Evolutionary conservation across 2,797 vertebrate species (phyloP), one percentile per base, ranked within the genome.

Genomic region (Sebastes diaconus): DNA sequence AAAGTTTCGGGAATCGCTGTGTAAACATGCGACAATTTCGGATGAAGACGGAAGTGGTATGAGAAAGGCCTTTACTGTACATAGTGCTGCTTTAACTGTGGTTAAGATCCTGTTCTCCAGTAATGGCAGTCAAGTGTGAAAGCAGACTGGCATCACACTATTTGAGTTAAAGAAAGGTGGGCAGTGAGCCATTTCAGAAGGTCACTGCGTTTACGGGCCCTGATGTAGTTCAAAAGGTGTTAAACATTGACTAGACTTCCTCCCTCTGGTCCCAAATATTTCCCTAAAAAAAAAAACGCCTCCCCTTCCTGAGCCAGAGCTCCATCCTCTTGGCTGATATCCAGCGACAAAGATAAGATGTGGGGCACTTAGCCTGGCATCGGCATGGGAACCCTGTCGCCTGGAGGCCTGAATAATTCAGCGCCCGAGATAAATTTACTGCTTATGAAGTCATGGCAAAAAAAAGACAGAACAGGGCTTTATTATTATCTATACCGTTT

Each of bases 351-450:
- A 91, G 85, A 92, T 89, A 86, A 89, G 85, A 93, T 69, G 89
- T 70, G 24, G 80, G 83, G 67, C 87, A 79, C 84, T 84, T 81
- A 84, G 81, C 79, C 77, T 42, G 80, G 84, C 80, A 79, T 84
- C 72, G 42, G 72, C 83, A 75, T 79, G 90, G 84, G 88, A 89
- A 82, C 73, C 63, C 68, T 82, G 83, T 83, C 78, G 75, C 87
- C 87, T 18, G 29, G 66, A 84, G 85, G 86, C 87, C 86, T 91
- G 86, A 91, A 92, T 92, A 90, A 92, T 93, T 93, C 89, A 92
- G 77, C 0, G 30, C 32, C 87, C 5, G 60, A 81, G 91, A 92
- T 90, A 92, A 84, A 89, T 92, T 81, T 77, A 90, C 84, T 58
- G 70, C 90, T 79, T 71, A 75, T 84, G 80, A 88, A 89, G 75